Conservation (phyloP, 2,888 invertebrate species). For the Drosophila meridiana region DNA sequence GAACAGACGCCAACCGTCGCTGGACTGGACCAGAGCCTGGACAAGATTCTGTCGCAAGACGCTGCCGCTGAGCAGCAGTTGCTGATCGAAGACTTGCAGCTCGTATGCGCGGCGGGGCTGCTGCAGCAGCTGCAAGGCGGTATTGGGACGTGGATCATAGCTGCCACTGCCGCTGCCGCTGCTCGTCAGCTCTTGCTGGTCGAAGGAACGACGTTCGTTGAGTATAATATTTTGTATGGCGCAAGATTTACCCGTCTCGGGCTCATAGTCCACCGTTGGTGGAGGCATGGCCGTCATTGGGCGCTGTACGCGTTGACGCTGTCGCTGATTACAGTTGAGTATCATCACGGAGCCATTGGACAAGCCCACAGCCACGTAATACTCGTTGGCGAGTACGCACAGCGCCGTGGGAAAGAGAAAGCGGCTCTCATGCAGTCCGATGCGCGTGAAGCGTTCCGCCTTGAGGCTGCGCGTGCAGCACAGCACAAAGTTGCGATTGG, state of each 20-base stretch:
- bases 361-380: slow-evolving; percentile 82
- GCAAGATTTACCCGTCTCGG: slow-evolving; percentile 83
- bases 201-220: slow-evolving; percentile 78
- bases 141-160: slow-evolving; percentile 71
- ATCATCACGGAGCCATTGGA: slow-evolving; percentile 84
- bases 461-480: slow-evolving; percentile 82
- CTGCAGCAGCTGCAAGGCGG: slow-evolving; percentile 71
- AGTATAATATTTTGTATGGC: slow-evolving; percentile 85
- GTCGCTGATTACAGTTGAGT: slow-evolving; percentile 79
- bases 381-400: slow-evolving; percentile 79
- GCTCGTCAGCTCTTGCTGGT: slow-evolving; percentile 33
- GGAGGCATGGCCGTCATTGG: slow-evolving; percentile 41
- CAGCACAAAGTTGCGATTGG: slow-evolving; percentile 83
- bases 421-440: slow-evolving; percentile 80
- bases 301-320: slow-evolving; percentile 42
- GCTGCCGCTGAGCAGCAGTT: slow-evolving; percentile 80
- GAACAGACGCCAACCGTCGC: slow-evolving; percentile 81
- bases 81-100: slow-evolving; percentile 81
- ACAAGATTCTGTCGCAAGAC: slow-evolving; percentile 81
- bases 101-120: slow-evolving; percentile 79
- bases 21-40: slow-evolving; percentile 80
- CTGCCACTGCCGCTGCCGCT: not conserved
- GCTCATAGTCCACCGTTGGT: slow-evolving; percentile 25
- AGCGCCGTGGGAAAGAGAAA: slow-evolving; percentile 83
- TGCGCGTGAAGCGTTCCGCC: slow-evolving; percentile 77